Evolutionary conservation across 2,113 vertebrate species (phyloP).

Genomic region (Tachysurus vachellii): DNA sequence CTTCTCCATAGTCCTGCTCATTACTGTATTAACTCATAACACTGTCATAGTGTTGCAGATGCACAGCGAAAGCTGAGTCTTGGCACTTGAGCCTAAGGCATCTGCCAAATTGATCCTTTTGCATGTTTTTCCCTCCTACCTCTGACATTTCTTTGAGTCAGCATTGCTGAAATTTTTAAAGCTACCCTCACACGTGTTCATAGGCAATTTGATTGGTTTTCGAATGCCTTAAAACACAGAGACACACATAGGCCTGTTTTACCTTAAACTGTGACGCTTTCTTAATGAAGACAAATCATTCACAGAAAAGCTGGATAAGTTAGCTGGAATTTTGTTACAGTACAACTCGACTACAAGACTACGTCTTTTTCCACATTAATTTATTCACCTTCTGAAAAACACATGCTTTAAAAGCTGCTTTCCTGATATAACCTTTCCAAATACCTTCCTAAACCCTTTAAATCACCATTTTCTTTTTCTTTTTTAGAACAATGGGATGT

Average conservation of each 20-base stretch:
- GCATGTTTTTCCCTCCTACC: background rate
- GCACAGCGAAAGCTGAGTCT: background rate
- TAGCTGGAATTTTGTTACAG: background rate
- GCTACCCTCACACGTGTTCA: background rate
- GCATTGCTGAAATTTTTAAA: background rate
- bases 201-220: background rate
- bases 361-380: background rate
- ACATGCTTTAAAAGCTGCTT: background rate
- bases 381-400: background rate
- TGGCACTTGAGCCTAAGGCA: conserved; percentile 6
- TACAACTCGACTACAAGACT: background rate
- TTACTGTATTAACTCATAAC: background rate
- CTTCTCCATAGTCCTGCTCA: background rate
- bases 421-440: background rate
- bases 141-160: background rate
- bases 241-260: background rate
- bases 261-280: background rate
- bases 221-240: background rate
- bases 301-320: background rate
- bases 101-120: conserved; percentile 18
- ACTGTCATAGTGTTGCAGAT: background rate
- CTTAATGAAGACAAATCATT: background rate
- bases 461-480: background rate
- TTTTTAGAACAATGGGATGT: too few species aligned
- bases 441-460: background rate